Conservation (phyloP, 2,113 vertebrate genomes). For the Tympanuchus pallidicinctus region DNA sequence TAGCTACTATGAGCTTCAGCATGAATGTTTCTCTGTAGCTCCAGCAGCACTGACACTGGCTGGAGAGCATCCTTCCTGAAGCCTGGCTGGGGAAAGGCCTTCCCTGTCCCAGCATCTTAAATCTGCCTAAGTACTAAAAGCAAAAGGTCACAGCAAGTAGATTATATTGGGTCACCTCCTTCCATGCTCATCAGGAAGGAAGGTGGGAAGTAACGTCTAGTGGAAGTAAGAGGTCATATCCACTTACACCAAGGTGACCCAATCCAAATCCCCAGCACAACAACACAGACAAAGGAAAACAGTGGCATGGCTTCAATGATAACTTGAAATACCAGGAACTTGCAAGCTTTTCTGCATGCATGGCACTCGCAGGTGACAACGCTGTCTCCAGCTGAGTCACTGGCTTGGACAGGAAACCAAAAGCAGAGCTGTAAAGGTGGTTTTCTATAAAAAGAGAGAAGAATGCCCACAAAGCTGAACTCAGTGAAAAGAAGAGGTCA, state of each 20-base stretch:
- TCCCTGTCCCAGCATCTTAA: neutral
- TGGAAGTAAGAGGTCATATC: neutral
- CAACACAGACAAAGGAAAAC: neutral
- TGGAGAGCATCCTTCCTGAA: neutral
- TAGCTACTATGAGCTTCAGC: neutral
- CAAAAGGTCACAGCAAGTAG: neutral
- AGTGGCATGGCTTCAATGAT: neutral
- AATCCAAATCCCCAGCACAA: neutral
- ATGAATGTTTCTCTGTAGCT: neutral
- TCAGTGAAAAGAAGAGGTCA: neutral
- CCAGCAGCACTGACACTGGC: too few species aligned
- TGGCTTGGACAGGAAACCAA: neutral
- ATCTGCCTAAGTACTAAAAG: neutral
- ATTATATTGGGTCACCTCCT: neutral
- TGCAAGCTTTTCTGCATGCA: neutral
- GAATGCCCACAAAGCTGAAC: neutral
- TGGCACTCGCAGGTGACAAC: too few species aligned
- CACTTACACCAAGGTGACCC: neutral
- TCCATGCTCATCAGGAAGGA: neutral
- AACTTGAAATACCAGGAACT: neutral
- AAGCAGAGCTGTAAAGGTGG: too few species aligned
- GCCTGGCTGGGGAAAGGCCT: neutral
- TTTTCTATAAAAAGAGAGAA: neutral
- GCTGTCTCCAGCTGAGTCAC: fast-evolving
- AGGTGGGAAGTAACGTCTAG: neutral